A percentile compares a stretch with the other conserved stretches of the same genome.
Evolutionary conservation across 2,888 invertebrate species (phyloP).

Genomic region (Pristionchus entomophagus): DNA sequence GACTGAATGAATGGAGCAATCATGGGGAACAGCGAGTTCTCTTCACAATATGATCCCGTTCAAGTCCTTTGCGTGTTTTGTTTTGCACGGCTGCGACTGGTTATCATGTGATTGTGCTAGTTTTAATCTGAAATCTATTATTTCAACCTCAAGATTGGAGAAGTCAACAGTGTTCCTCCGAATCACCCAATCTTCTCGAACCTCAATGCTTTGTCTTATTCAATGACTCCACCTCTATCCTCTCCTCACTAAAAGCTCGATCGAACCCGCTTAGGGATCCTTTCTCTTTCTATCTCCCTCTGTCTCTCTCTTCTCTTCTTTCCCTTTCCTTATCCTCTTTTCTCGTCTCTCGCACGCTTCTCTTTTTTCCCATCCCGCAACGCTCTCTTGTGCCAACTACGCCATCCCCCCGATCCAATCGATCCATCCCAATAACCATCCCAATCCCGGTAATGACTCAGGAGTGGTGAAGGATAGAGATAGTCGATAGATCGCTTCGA

Average conservation of each 20-base stretch:
- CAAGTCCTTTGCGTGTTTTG: too few relatives aligned
- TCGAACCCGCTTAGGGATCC: constrained; percentile 43
- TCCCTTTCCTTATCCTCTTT: constrained; percentile 24
- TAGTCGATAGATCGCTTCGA: neutral
- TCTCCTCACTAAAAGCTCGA: neutral
- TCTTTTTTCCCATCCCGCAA: neutral
- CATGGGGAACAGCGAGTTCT: too few relatives aligned
- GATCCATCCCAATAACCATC: too few relatives aligned
- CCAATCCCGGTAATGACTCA: constrained; percentile 11
- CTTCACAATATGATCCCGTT: too few relatives aligned
- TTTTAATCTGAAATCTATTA: too few relatives aligned
- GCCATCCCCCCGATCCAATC: neutral
- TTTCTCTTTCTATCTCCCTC: constrained; percentile 17
- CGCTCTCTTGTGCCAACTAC: constrained; percentile 12
- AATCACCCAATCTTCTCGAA: too few relatives aligned
- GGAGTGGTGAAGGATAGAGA: neutral
- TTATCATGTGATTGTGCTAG: too few relatives aligned
- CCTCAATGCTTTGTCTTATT: neutral
- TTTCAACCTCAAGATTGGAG: too few relatives aligned
- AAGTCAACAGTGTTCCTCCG: too few relatives aligned
- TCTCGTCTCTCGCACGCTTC: constrained; percentile 27
- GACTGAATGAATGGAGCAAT: neutral
- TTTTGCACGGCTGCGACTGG: too few relatives aligned
- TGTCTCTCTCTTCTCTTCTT: constrained; percentile 2
- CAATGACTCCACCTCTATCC: neutral